Evolutionary conservation across 30 jellyfish, hydroid and myxozoan species (phyloP).

Genomic region (Aurelia aurita complex sp. Pacific): DNA sequence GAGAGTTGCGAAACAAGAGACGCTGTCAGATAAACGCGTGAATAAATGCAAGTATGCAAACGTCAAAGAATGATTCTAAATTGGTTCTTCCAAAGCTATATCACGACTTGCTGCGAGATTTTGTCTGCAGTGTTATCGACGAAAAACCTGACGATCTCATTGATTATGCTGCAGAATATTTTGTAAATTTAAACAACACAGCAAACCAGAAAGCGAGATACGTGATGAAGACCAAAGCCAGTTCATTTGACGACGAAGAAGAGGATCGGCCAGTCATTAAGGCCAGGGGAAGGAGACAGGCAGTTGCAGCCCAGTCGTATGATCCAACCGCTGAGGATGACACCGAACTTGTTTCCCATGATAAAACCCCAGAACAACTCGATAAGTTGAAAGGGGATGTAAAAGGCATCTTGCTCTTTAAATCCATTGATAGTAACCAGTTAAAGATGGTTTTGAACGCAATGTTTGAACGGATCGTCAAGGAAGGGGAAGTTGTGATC

Average conservation of each 20-base stretch:
- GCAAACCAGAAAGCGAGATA: conserved; percentile 48
- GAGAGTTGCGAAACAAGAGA: conserved; percentile 52
- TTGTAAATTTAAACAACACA: conserved; percentile 48
- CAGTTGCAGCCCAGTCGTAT: conserved; percentile 99
- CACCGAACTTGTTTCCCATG: conserved; percentile 70
- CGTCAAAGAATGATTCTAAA: conserved; percentile 50
- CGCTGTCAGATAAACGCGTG: conserved; percentile 64
- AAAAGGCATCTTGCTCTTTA: conserved; percentile 79
- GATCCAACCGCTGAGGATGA: conserved; percentile 92
- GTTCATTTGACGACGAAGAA: conserved; percentile 46
- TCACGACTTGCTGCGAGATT: conserved; percentile 74
- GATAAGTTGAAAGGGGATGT: conserved; percentile 84
- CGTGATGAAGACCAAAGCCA: conserved; percentile 57
- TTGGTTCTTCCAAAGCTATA: conserved; percentile 68
- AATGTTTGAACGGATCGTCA: conserved; percentile 91
- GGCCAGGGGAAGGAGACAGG: conserved; percentile 88
- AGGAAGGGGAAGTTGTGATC: conserved; percentile 80
- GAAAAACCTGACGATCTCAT: conserved; percentile 81
- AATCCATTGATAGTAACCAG: conserved; percentile 85
- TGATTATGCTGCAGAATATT: conserved; percentile 78
- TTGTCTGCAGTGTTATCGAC: conserved; percentile 73
- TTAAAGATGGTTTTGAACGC: conserved; percentile 73
- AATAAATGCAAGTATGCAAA: conserved; percentile 73
- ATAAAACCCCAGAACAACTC: conserved; percentile 78
- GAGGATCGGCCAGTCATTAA: conserved; percentile 84